phyloP scores from a whole-genome alignment of 2,113 vertebrate species.

The Hyperopisus bebe region DNA sequence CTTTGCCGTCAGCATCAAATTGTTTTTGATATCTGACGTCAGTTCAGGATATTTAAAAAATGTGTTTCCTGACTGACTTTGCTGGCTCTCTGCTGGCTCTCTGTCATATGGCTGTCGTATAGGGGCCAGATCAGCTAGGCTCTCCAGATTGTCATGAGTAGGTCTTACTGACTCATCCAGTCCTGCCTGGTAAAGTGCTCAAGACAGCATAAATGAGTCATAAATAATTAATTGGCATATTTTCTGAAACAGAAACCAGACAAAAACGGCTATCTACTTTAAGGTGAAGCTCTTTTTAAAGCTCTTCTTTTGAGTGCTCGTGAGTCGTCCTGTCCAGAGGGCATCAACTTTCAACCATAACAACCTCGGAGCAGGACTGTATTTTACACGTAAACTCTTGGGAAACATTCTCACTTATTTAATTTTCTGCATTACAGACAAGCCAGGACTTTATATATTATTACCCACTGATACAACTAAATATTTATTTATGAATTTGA shows the following conservation, averaged over 20 bases:
- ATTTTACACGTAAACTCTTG: not conserved
- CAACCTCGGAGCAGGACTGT: not conserved
- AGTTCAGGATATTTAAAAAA: not conserved
- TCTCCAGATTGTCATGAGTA: not conserved
- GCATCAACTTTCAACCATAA: not conserved
- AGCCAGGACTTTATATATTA: not conserved
- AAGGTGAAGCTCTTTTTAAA: not conserved
- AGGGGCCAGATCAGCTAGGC: not conserved
- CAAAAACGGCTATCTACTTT: not conserved
- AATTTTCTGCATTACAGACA: not conserved
- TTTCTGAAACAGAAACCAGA: not conserved
- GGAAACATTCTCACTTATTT: not conserved
- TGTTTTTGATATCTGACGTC: not conserved
- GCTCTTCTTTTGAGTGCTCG: not conserved
- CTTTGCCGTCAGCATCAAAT: not conserved
- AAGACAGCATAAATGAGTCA: not conserved
- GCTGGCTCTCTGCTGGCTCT: not conserved
- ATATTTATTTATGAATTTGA: not conserved
- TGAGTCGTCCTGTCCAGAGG: not conserved
- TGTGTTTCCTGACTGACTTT: not conserved
- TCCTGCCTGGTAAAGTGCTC: not conserved
- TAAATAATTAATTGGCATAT: not conserved
- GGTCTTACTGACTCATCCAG: not conserved
- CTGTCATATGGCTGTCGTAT: not conserved
- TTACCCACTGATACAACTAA: not conserved